Conservation (phyloP, 2,888 invertebrate species). For the Clepsis dumicolana region DNA sequence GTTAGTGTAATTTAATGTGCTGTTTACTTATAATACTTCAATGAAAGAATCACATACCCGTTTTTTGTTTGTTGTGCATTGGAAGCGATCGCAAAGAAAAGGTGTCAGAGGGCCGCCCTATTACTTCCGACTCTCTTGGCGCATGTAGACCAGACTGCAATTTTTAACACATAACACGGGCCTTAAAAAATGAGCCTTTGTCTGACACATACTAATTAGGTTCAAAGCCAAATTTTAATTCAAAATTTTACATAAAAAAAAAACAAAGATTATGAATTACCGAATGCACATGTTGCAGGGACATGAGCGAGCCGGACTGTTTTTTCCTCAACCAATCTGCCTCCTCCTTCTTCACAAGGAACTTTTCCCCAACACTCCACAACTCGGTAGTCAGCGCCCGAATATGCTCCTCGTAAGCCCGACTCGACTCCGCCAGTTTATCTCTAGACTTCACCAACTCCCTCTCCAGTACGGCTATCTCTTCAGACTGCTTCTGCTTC, state of each 20-base stretch:
- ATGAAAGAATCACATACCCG: constrained; percentile 54
- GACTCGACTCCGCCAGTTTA: constrained; percentile 72
- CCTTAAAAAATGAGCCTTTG: too few species aligned
- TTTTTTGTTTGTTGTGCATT: constrained; percentile 56
- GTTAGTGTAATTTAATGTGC: too few species aligned
- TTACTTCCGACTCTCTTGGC: constrained; percentile 52
- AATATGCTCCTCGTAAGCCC: constrained; percentile 74
- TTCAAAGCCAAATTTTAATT: neutral
- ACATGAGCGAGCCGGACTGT: constrained; percentile 77
- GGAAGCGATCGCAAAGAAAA: constrained; percentile 75
- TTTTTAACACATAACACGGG: neutral
- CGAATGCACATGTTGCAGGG: constrained; percentile 77
- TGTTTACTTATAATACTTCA: neutral
- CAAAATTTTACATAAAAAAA: too few species aligned
- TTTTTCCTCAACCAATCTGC: constrained; percentile 80
- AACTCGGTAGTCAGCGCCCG: constrained; percentile 83
- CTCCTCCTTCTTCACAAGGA: constrained; percentile 85
- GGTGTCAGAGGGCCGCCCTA: constrained; percentile 68
- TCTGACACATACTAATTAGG: too few species aligned
- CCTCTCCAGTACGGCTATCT: constrained; percentile 77
- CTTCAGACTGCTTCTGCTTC: constrained; percentile 82
- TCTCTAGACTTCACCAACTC: constrained; percentile 83
- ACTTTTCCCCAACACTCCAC: constrained; percentile 88
- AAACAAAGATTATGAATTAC: constrained; percentile 52
- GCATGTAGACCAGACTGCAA: constrained; percentile 70